Evolutionary conservation across 2,113 vertebrate genomes (phyloP), one percentile per base, ranked within the genome.

Genomic region (Pteruthius melanotis): DNA sequence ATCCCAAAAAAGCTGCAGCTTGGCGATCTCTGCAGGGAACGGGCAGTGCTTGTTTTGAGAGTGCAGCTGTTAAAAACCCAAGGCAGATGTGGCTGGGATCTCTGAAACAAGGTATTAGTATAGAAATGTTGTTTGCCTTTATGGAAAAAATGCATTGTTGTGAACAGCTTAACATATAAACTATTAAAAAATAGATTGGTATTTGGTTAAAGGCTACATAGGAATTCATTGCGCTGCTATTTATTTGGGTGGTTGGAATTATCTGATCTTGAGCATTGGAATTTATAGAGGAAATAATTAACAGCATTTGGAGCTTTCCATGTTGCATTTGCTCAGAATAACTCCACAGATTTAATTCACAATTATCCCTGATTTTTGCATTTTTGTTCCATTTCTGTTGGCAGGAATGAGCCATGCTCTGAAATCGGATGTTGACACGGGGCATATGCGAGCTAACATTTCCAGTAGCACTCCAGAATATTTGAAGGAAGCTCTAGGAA

Each of bases 401-500:
- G 84, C 93, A 98, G 98, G 97, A 91, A 49, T 95, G 78, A 97
- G 95, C 59, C 97, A 95, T 39, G 86, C 96, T 42, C 88, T 97
- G 77, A 97, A 97, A 83, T 95, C 98, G 50, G 98, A 97, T 69
- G 94, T 80, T 87, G 96, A 97, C 42, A 64, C 54, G 54, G 95
- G 96, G 30, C 90, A 88, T 26, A 19, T 72, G 9, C 84, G 78
- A 79, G 83, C 68, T 47, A 84, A 22, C 21, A 1, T 94, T 56
- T 91, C 93, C 63, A 91, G 92, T 59, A 91, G 95, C 85, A 97
- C 98, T 37, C 98, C 98, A 0, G 97, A 98, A 78, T 98, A 98
- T 72, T 95, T 99, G 91, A 98, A 98, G 81, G 98, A 99, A 94
- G 98, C 98, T 31, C n/a, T 98, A 53, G 98, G 98, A 87, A 97